Evolutionary conservation across 2,888 invertebrate species (phyloP).

Genomic region (Dastarcus helophoroides): DNA sequence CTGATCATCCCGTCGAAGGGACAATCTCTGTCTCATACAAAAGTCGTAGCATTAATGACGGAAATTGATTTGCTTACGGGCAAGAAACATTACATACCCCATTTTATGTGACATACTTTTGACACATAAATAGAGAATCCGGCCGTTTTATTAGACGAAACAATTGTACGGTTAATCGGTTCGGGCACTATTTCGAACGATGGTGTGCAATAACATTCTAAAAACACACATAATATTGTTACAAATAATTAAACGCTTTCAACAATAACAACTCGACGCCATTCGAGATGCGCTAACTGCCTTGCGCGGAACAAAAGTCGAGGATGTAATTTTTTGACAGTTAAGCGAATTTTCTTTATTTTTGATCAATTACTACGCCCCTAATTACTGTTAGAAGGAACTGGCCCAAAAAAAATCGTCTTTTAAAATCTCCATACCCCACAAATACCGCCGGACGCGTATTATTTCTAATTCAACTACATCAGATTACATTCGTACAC

Average conservation of each 20-base stretch:
- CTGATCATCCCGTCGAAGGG: slow-evolving; percentile 14
- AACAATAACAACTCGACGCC: slow-evolving; percentile 99
- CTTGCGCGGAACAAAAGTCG: slow-evolving; percentile 55
- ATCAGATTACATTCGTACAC: too few relatives aligned
- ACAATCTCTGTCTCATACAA: slow-evolving; percentile 19
- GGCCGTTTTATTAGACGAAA: slow-evolving; percentile 19
- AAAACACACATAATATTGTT: slow-evolving; percentile 56
- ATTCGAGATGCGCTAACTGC: slow-evolving; percentile 87
- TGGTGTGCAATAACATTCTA: slow-evolving; percentile 48
- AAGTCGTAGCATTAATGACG: slow-evolving; percentile 23
- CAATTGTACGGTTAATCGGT: slow-evolving; percentile 22
- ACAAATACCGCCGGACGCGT: too few relatives aligned
- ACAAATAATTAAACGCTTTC: slow-evolving; percentile 73
- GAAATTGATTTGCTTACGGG: slow-evolving; percentile 39
- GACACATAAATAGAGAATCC: slow-evolving; percentile 40
- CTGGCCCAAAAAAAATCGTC: too few relatives aligned
- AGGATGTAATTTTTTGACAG: too few relatives aligned
- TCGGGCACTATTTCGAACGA: slow-evolving; percentile 33
- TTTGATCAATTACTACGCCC: too few relatives aligned
- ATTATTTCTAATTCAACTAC: too few relatives aligned
- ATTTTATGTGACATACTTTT: slow-evolving; percentile 64
- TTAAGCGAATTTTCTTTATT: too few relatives aligned
- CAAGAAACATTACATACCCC: slow-evolving; percentile 49
- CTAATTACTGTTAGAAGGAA: too few relatives aligned
- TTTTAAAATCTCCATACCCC: too few relatives aligned